Conservation (phyloP, 2,888 invertebrate species). For the Thysanoteuthis rhombus region DNA sequence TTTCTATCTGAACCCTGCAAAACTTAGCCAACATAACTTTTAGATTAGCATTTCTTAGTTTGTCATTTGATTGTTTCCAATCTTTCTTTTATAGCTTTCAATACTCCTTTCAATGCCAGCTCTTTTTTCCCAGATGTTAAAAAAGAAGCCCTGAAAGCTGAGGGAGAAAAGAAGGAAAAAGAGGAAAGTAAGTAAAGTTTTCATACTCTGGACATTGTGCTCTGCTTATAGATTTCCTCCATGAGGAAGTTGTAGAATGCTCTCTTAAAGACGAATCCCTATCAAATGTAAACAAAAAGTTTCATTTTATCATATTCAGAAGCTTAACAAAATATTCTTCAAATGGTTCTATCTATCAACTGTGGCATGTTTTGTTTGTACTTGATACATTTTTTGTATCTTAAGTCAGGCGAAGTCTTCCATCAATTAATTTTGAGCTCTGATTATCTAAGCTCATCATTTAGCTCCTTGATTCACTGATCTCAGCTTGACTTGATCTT, state of each 20-base stretch:
- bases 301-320: not conserved
- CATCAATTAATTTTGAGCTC: too few species aligned
- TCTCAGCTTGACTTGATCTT: not conserved
- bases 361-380: too few species aligned
- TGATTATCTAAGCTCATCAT: not conserved
- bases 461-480: not conserved
- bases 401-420: too few species aligned
- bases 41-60: not conserved
- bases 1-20: too few species aligned
- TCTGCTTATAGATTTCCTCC: too few species aligned
- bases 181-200: conserved; percentile 23
- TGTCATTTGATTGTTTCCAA: not conserved
- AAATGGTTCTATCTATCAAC: too few species aligned
- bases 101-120: conserved; percentile 27
- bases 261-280: too few species aligned
- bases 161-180: conserved; percentile 29
- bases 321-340: too few species aligned
- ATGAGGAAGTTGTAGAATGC: too few species aligned
- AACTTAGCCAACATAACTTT: not conserved
- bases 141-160: conserved; percentile 25
- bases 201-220: too few species aligned
- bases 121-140: conserved; percentile 29
- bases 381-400: too few species aligned
- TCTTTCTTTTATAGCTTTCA: conserved; percentile 25
- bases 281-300: too few species aligned